Evolutionary conservation across 1,140 invertebrate genomes (phyloP).

Genomic region (Danaus plexippus): DNA sequence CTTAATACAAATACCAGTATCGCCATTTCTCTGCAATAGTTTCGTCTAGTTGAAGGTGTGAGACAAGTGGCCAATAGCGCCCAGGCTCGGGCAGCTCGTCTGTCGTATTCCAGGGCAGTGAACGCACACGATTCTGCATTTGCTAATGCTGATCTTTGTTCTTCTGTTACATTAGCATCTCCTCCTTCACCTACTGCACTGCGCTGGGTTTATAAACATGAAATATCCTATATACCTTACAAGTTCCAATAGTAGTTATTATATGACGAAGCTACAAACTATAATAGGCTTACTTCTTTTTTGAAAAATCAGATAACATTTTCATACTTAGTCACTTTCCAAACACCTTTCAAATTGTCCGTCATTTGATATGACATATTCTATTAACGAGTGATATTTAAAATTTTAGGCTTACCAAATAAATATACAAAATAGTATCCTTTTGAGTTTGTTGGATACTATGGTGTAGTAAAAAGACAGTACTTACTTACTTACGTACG

Average conservation of each 20-base stretch:
- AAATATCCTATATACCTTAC: background rate
- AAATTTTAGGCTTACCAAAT: too few species aligned
- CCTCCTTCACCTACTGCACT: conserved; percentile 23
- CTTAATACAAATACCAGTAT: conserved; percentile 19
- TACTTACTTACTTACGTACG: background rate
- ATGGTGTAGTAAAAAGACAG: background rate
- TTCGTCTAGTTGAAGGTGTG: conserved; percentile 34
- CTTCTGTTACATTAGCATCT: conserved; percentile 21
- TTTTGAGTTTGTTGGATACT: background rate
- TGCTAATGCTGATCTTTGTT: conserved; percentile 19
- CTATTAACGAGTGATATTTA: too few species aligned
- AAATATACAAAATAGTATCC: too few species aligned
- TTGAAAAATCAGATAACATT: too few species aligned
- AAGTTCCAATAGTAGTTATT: too few species aligned
- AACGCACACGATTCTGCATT: conserved; percentile 39
- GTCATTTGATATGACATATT: too few species aligned
- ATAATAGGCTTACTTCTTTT: too few species aligned
- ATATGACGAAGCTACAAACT: too few species aligned
- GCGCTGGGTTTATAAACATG: conserved; percentile 7
- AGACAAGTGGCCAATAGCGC: conserved; percentile 37
- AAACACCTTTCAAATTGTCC: too few species aligned
- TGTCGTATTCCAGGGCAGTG: conserved; percentile 45
- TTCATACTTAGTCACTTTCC: too few species aligned
- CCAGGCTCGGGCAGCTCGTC: conserved; percentile 45
- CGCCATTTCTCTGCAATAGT: conserved; percentile 47